Percentiles rank a stretch among this genome's conserved stretches.
Evolutionary conservation across 1,140 invertebrate species (phyloP).

Genomic region (Spodoptera frugiperda): DNA sequence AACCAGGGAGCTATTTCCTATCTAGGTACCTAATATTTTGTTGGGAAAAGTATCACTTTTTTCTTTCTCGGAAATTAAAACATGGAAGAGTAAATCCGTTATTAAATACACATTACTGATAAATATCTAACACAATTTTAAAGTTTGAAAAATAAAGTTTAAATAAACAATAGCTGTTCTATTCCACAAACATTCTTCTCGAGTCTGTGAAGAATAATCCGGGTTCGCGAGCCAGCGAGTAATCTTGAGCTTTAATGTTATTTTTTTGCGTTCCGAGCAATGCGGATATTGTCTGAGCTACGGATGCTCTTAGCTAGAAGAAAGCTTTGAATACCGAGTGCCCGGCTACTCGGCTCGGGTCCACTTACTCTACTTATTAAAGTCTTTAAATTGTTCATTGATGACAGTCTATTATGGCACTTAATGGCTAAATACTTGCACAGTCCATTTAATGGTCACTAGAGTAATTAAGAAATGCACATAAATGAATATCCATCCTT

Average conservation of each 20-base stretch:
- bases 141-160: background rate
- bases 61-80: too few relatives aligned
- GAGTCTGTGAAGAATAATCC: conserved; percentile 27
- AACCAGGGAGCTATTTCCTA: too few relatives aligned
- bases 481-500: too few relatives aligned
- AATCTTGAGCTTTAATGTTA: conserved; percentile 41
- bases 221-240: conserved; percentile 8
- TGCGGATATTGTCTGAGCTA: conserved; percentile 47
- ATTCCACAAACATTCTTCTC: conserved; percentile 11
- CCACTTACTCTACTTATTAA: conserved; percentile 39
- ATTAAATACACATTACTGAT: background rate
- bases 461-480: background rate
- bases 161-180: background rate
- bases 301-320: conserved; percentile 46
- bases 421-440: too few relatives aligned
- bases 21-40: too few relatives aligned
- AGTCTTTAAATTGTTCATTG: conserved; percentile 8
- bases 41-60: too few relatives aligned
- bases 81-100: too few relatives aligned
- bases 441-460: background rate
- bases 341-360: conserved; percentile 4
- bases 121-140: background rate
- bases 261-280: conserved; percentile 33
- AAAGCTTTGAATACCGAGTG: conserved; percentile 44
- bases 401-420: background rate